Evolutionary conservation across 2,113 vertebrate genomes (phyloP).

Genomic region (Erinaceus europaeus): DNA sequence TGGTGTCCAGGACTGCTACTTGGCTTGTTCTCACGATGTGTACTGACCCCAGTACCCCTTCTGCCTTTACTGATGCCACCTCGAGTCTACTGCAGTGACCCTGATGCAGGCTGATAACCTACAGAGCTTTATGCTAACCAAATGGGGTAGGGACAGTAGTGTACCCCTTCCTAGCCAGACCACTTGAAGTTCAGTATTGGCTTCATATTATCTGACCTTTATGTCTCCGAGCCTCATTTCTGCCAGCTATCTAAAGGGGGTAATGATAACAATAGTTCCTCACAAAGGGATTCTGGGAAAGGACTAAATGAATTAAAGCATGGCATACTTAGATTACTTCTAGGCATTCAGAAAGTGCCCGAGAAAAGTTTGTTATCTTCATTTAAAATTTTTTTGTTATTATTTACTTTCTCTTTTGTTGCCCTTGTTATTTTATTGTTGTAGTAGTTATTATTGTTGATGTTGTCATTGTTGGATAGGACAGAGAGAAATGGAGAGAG

Average conservation of each 20-base stretch:
- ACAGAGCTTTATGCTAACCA: background rate
- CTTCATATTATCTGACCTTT: background rate
- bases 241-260: background rate
- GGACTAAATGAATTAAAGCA: background rate
- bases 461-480: no score
- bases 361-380: no score
- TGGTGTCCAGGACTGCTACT: background rate
- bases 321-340: no score
- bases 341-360: accelerated
- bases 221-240: background rate
- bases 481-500: no score
- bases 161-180: background rate
- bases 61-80: accelerated
- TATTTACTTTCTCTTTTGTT: no score
- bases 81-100: background rate
- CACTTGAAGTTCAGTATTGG: background rate
- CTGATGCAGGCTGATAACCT: background rate
- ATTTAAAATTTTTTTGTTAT: no score
- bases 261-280: background rate
- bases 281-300: background rate
- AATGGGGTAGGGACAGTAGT: background rate
- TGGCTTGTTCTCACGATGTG: background rate
- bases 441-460: no score
- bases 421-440: no score
- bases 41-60: no score